Conservation (phyloP, 2,888 invertebrate genomes). For the Lasioglossum vierecki region DNA sequence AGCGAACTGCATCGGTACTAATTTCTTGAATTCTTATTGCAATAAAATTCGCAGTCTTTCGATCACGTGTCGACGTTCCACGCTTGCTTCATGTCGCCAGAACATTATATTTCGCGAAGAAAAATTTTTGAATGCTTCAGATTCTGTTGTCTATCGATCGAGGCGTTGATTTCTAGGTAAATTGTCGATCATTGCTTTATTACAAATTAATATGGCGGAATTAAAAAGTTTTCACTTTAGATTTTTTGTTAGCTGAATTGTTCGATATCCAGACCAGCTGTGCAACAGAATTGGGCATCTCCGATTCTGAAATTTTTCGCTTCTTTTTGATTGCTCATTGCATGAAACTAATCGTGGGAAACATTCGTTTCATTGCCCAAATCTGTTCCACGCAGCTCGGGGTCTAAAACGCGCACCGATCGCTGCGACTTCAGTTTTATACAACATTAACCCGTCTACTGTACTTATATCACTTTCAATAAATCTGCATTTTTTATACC, state of each 20-base stretch:
- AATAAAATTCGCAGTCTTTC: not conserved
- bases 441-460: slow-evolving; percentile 57
- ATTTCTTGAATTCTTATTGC: not conserved
- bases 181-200: slow-evolving; percentile 1
- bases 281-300: slow-evolving; percentile 31
- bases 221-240: slow-evolving; percentile 5
- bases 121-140: not conserved
- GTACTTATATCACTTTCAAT: slow-evolving; percentile 72
- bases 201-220: slow-evolving; percentile 14
- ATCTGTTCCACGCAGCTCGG: slow-evolving; percentile 33
- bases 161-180: slow-evolving; percentile 6
- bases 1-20: no score
- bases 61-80: not conserved
- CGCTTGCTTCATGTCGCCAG: slow-evolving; percentile 37
- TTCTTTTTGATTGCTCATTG: not conserved
- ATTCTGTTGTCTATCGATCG: slow-evolving; percentile 16
- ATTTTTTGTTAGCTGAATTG: not conserved
- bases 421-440: slow-evolving; percentile 53
- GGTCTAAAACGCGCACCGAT: slow-evolving; percentile 45
- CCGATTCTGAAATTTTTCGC: not conserved
- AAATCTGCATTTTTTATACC: slow-evolving; percentile 71
- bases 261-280: not conserved
- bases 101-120: not conserved
- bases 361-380: slow-evolving; percentile 11
- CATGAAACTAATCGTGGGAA: not conserved